Base-by-base conservation (phyloP, 2,113 vertebrate genomes). In the Coptodon rendalli region DNA sequence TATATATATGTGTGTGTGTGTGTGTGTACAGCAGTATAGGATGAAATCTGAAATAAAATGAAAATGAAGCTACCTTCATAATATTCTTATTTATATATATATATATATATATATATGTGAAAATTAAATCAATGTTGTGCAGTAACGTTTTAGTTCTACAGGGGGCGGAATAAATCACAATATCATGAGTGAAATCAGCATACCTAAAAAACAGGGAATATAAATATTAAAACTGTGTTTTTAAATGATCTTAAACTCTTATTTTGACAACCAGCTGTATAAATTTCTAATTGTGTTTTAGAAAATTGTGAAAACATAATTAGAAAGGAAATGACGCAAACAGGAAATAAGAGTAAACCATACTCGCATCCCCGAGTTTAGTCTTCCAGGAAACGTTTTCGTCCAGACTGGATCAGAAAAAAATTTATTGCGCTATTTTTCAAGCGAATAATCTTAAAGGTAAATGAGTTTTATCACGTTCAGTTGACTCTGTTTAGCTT, bases 331-430 rank as follows among this genome's bases (percentile, higher is more conserved):
- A 45, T 91, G 31, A 91, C 85, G 5, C 17, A 68, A 34, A 22
- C 16, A 7, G 52, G 27, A 53, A 45, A 0, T 5, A 13, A 1
- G 6, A 0, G 0, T 0, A 2, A 0, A 0, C 10, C 0, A 2
- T 1, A 2, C 2, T 4, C 3, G 0, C 1, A 0, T 3, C 71
- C 16, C 81, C 31, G 12, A 1, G 6, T 45, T 29, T 4, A 3
- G 24, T 6, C 73, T 89, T n/a, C 2, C 11, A 89, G 90, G 87
- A 27, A 24, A 76, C 5, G 2, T 34, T 12, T 24, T 19, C 4
- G 0, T 48, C 3, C 12, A 4, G 9, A 9, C 1, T 3, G 4
- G 3, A 5, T 31, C 16, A 19, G 1, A 80, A n/a, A 2, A 68
- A 4, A 8, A 6, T 1, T 6, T 5, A 43, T 7, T 59, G 14